These are phyloP conservation scores for Falco peregrinus DNA, from an alignment of 2,797 vertebrate species.

Conservation along the genomic window DNA sequence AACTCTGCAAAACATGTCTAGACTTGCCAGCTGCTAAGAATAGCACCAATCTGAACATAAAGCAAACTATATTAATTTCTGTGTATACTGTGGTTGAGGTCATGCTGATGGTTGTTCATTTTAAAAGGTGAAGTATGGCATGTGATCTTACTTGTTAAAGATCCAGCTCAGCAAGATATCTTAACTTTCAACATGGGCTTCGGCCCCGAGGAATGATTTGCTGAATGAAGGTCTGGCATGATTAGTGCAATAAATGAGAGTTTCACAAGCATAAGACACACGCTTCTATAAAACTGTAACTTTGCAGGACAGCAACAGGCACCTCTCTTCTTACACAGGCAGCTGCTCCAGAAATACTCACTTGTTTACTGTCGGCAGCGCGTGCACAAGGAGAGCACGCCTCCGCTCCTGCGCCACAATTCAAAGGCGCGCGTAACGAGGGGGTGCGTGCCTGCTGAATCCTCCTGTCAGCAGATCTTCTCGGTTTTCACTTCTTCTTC, in stretches of 20 bases:
- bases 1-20: conserved; percentile 5
- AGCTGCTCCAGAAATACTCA: conserved; percentile 52
- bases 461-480: conserved; percentile 50
- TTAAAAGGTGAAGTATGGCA: background rate
- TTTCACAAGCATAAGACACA: background rate
- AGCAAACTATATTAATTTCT: conserved; percentile 10
- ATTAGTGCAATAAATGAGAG: background rate
- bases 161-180: background rate
- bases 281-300: background rate
- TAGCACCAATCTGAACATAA: background rate
- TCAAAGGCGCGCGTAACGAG: background rate
- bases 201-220: rapidly evolving
- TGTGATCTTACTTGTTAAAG: background rate
- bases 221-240: background rate
- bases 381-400: background rate
- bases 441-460: background rate
- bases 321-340: conserved; percentile 18
- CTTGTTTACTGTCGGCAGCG: conserved; percentile 1
- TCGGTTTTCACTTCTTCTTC: conserved; percentile 34
- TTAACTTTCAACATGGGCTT: background rate
- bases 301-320: conserved; percentile 26
- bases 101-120: background rate
- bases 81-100: background rate
- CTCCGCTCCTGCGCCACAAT: background rate
- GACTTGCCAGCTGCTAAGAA: background rate